phyloP scores from a whole-genome alignment of 1,140 invertebrate genomes.

The Drosophila rufa region DNA sequence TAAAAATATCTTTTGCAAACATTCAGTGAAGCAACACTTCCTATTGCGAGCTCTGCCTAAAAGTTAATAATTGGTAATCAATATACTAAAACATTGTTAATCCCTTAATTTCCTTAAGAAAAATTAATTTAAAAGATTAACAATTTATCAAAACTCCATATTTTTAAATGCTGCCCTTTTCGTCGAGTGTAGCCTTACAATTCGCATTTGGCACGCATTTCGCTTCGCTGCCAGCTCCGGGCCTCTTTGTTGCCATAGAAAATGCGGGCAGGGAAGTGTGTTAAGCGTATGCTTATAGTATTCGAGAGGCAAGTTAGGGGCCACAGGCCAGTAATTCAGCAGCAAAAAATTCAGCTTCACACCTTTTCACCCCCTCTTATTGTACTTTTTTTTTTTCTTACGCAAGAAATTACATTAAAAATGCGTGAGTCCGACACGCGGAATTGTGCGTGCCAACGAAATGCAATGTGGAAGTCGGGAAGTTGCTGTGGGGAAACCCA shows the following conservation, averaged over 20 bases:
- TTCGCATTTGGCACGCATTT: constrained; percentile 67
- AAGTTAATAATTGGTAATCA: too few relatives aligned
- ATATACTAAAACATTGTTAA: too few relatives aligned
- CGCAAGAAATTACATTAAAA: constrained; percentile 16
- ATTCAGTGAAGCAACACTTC: too few relatives aligned
- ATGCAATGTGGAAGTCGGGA: constrained; percentile 13
- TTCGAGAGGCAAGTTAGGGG: constrained; percentile 1
- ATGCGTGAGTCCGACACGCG: constrained; percentile 22
- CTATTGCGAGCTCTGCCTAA: too few relatives aligned
- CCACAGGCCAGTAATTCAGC: constrained; percentile 18
- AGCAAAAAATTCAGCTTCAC: constrained; percentile 11
- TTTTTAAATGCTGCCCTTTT: not conserved
- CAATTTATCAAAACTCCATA: not conserved
- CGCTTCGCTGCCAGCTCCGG: constrained; percentile 13
- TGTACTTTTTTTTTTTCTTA: constrained; percentile 6
- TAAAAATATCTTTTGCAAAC: too few relatives aligned
- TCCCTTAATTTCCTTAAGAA: not conserved
- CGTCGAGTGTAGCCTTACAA: constrained; percentile 18
- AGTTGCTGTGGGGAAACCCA: not conserved
- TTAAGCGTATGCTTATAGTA: constrained; percentile 64
- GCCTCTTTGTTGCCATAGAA: constrained; percentile 47
- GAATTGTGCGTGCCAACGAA: constrained; percentile 40
- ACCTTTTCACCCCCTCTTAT: constrained; percentile 6
- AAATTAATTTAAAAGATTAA: not conserved
- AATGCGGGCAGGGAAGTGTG: constrained; percentile 74